Base-by-base conservation (phyloP, 2,888 invertebrate species). In the Hedychridium roseum region DNA sequence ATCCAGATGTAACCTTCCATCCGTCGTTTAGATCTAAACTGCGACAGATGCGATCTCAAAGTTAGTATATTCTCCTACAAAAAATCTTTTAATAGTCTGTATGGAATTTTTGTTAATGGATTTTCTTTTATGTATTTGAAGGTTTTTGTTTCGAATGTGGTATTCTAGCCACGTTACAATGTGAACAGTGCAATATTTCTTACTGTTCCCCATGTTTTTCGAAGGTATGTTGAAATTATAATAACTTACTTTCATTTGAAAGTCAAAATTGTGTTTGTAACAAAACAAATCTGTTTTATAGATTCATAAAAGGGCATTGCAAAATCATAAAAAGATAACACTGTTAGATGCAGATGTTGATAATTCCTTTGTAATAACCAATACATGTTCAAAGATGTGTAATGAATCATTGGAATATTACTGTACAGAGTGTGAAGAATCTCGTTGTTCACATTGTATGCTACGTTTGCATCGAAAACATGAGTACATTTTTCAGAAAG, bases 381-480 rank as follows among this genome's bases (percentile, higher is more conserved):
- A 51, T 30, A 57, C 21, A 18, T 81, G 81, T 41, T 35, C 54
- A 0, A 31, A 52, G 7, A 18, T 0, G 0, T 61, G 60, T 2
- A 51, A 58, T 1, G 60, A 71, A 43, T 42, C 60, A 1, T 17
- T 75, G 15, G 80, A 79, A 12, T 79, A 80, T 59, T 73, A 69
- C 46, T 84, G 83, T 51, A 64, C 60, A 2, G 62, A 70, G 7
- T 83, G 83, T 57, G 49, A 74, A n/a, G 36, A 52, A 16, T 54
- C 66, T 1, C 58, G 68, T 1, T 84, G 83, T 47, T 74, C 79
- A n/a, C 76, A 79, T 36, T 83, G 83, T 50, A 67, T 77, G 41
- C 26, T 82, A 3, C 53, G 65, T 0, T 54, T 51, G 0, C 83
- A 83, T 58, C 61, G 59, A 1, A 69, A 66, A 1, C 82, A 83